phyloP scores from a whole-genome alignment of 2,113 vertebrate genomes.

The Pseudorasbora parva region DNA sequence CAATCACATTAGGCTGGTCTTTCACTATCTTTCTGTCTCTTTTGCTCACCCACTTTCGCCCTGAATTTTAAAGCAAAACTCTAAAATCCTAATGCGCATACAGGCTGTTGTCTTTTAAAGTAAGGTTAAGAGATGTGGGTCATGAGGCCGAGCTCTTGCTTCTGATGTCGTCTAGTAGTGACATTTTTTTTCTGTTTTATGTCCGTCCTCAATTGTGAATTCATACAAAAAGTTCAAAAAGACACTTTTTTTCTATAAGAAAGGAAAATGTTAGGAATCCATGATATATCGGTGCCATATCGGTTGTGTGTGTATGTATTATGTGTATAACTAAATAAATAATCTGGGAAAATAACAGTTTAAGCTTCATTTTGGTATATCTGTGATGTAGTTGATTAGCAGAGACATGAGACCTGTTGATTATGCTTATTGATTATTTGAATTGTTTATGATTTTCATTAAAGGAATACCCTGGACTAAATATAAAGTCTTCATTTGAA shows the following conservation, averaged over 20 bases:
- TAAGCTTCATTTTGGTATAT: not conserved
- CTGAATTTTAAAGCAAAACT: constrained; percentile 60
- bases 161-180: constrained; percentile 40
- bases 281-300: not conserved
- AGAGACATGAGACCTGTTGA: not conserved
- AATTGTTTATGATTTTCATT: not conserved
- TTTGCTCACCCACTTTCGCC: constrained; percentile 34
- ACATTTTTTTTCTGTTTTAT: constrained; percentile 32
- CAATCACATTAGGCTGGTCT: constrained; percentile 73
- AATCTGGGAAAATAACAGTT: not conserved
- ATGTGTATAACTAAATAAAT: not conserved
- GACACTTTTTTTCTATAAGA: not conserved
- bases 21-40: constrained; percentile 39
- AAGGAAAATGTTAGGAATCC: not conserved
- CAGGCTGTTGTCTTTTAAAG: constrained; percentile 67
- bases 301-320: not conserved
- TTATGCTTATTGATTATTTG: not conserved
- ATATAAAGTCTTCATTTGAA: not conserved
- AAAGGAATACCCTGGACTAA: not conserved
- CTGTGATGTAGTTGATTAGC: not conserved
- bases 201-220: not conserved
- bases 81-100: constrained; percentile 63
- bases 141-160: constrained; percentile 62
- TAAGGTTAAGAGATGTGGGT: constrained; percentile 60
- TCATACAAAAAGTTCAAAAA: not conserved